These are phyloP conservation scores for Conus ventricosus DNA, from an alignment of 1,140 invertebrate species.

Conservation along the genomic window DNA sequence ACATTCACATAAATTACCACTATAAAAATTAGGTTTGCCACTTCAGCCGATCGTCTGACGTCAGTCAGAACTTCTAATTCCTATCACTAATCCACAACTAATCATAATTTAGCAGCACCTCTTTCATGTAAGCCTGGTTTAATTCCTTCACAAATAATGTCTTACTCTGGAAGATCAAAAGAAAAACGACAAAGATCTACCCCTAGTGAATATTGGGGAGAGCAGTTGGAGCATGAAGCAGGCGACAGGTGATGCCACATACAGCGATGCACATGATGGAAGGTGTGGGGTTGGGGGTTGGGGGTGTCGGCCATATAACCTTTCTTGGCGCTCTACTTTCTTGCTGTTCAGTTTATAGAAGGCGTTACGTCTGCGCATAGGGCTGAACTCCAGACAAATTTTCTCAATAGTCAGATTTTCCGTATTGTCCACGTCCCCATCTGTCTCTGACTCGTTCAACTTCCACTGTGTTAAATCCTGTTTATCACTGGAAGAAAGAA, in stretches of 20 bases:
- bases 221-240: background rate
- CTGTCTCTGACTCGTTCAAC: background rate
- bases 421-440: slow-evolving; percentile 16
- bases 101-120: too few relatives aligned
- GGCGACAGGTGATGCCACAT: background rate
- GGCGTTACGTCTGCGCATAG: slow-evolving; percentile 25
- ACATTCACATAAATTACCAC: too few relatives aligned
- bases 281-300: too few relatives aligned
- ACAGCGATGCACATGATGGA: background rate
- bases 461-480: slow-evolving; percentile 15
- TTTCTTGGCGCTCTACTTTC: background rate
- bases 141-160: too few relatives aligned
- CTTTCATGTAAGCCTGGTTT: too few relatives aligned
- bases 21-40: too few relatives aligned
- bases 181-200: too few relatives aligned
- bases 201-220: background rate
- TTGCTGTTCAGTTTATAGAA: slow-evolving; percentile 15
- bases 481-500: slow-evolving; percentile 3
- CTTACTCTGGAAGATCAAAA: too few relatives aligned
- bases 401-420: slow-evolving; percentile 26
- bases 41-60: too few relatives aligned
- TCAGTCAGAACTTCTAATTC: too few relatives aligned
- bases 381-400: slow-evolving; percentile 27
- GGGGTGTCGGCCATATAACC: background rate
- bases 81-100: too few relatives aligned